Evolutionary conservation across 2,113 vertebrate species (phyloP).

Genomic region (Todiramphus chloris): DNA sequence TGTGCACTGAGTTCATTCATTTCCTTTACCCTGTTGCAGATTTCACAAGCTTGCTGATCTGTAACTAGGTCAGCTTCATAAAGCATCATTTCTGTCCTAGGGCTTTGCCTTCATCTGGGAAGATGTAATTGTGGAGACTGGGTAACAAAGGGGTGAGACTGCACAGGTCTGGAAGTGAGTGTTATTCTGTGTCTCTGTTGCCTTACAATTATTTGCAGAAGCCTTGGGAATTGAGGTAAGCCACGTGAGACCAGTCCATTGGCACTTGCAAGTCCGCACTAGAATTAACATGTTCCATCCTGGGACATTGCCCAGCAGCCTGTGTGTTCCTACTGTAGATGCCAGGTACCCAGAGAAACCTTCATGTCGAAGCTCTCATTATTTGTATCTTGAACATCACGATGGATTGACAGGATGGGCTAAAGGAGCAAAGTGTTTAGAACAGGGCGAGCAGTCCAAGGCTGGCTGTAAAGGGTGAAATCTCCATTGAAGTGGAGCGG

Average conservation of each 20-base stretch:
- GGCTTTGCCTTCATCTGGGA: not conserved
- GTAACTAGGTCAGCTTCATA: conserved; percentile 7
- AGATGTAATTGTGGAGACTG: not conserved
- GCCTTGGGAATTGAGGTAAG: not conserved
- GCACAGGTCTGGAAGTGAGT: not conserved
- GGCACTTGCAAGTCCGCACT: not conserved
- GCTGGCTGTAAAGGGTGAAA: not conserved
- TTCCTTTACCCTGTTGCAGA: not conserved
- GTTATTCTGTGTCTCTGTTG: not conserved
- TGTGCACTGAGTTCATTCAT: not conserved
- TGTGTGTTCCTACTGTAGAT: not conserved
- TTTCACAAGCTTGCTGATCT: not conserved
- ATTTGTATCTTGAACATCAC: not conserved
- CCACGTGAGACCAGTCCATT: accelerated
- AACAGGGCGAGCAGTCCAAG: accelerated
- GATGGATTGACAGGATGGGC: not conserved
- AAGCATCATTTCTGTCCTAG: not conserved
- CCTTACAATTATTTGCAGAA: not conserved
- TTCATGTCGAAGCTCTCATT: not conserved
- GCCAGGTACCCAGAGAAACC: not conserved
- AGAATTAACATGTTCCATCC: not conserved
- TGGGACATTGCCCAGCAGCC: not conserved
- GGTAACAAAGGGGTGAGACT: not conserved
- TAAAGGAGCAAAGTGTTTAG: not conserved
- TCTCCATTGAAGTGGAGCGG: not conserved